A percentile compares a stretch with the other conserved stretches of the same genome.
These are phyloP conservation scores for Creontiades dilutus DNA, from an alignment of 2,888 invertebrate species.

Conservation along the genomic window DNA sequence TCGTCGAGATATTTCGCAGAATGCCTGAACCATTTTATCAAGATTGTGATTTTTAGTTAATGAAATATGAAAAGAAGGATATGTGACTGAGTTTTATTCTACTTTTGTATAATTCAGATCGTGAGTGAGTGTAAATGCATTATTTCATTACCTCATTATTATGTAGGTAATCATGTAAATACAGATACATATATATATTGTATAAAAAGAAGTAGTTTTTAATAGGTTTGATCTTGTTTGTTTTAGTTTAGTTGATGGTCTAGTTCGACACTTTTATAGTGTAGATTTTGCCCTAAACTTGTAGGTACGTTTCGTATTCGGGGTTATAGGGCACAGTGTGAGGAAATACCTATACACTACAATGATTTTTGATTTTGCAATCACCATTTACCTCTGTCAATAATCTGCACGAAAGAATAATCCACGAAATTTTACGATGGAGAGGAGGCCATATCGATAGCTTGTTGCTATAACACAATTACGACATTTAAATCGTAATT, in stretches of 20 bases:
- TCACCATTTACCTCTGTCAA: too few relatives aligned
- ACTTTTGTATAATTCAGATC: conserved; percentile 47
- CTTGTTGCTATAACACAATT: too few relatives aligned
- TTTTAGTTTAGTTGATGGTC: conserved; percentile 44
- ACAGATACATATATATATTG: conserved; percentile 59
- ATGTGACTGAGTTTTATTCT: conserved; percentile 51
- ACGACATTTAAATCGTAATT: too few relatives aligned
- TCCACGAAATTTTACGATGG: too few relatives aligned
- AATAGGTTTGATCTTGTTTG: conserved; percentile 29
- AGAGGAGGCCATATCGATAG: too few relatives aligned
- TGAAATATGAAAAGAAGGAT: background rate
- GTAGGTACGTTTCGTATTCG: conserved; percentile 13
- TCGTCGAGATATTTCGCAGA: background rate
- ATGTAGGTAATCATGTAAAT: conserved; percentile 52
- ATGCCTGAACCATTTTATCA: conserved; percentile 35
- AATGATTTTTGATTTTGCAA: background rate
- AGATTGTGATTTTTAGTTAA: conserved; percentile 60
- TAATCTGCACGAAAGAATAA: too few relatives aligned
- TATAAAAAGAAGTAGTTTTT: conserved; percentile 51
- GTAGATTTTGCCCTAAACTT: conserved; percentile 30
- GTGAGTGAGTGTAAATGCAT: conserved; percentile 40
- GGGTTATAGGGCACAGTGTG: conserved; percentile 30
- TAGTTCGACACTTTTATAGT: conserved; percentile 51
- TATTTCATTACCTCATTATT: conserved; percentile 41
- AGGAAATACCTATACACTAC: background rate